Evolutionary conservation across 2,797 vertebrate genomes (phyloP).

Genomic region (Pseudochaenichthys georgianus): DNA sequence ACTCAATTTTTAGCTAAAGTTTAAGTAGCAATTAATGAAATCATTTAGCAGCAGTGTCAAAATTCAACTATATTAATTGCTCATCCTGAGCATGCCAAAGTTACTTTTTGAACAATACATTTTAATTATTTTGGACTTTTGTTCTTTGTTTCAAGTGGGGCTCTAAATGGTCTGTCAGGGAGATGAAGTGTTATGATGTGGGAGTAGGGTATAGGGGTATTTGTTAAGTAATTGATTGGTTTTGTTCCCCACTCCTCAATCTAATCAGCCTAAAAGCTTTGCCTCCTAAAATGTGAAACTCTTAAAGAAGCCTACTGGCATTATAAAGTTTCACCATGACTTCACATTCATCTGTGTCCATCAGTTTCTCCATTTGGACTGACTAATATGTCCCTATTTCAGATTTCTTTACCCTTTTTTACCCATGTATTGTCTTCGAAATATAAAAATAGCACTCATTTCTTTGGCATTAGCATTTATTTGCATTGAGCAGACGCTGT

Average conservation of each 20-base stretch:
- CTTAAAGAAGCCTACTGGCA: conserved; percentile 58
- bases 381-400: conserved; percentile 30
- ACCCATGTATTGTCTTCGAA: not conserved
- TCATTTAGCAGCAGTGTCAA: conserved; percentile 23
- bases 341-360: conserved; percentile 53
- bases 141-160: conserved; percentile 50
- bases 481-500: conserved; percentile 16
- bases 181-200: conserved; percentile 69
- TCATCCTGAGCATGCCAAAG: conserved; percentile 7
- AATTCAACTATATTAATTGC: conserved; percentile 19
- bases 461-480: conserved; percentile 5
- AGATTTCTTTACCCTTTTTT: conserved; percentile 16
- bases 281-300: conserved; percentile 70
- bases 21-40: conserved; percentile 9
- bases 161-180: conserved; percentile 56
- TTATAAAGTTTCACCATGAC: conserved; percentile 66
- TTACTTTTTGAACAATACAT: conserved; percentile 21
- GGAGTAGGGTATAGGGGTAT: conserved; percentile 61
- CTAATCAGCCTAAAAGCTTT: conserved; percentile 82
- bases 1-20: not conserved
- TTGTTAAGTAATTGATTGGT: conserved; percentile 76
- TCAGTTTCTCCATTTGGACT: conserved; percentile 25
- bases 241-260: conserved; percentile 69
- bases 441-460: not conserved
- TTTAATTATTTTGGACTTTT: conserved; percentile 42